Evolutionary conservation across 2,888 invertebrate genomes (phyloP).

Genomic region (Scaptomyza parva): DNA sequence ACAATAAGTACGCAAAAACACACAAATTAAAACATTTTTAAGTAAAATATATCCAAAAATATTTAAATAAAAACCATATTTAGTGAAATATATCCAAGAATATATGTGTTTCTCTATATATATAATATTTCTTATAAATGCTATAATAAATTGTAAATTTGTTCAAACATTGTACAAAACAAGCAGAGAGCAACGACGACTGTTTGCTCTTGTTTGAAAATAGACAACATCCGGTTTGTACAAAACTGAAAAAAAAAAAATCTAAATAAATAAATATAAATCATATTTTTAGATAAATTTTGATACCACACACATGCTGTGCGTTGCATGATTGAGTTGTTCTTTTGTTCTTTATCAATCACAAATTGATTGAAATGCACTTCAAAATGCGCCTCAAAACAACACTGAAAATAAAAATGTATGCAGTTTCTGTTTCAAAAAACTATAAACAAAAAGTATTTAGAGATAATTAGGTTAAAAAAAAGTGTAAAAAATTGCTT

Average conservation of each 20-base stretch:
- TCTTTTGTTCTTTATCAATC: conserved; percentile 44
- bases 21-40: conserved; percentile 2
- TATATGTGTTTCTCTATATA: conserved; percentile 14
- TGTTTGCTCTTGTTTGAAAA: conserved; percentile 68
- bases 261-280: conserved; percentile 68
- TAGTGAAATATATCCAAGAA: too few species aligned
- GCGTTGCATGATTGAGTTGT: conserved; percentile 57
- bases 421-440: too few species aligned
- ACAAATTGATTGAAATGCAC: conserved; percentile 36
- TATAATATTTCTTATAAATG: conserved; percentile 51
- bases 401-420: neutral
- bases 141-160: conserved; percentile 56
- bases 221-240: conserved; percentile 83
- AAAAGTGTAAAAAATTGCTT: too few species aligned
- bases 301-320: conserved; percentile 47
- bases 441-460: too few species aligned
- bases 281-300: conserved; percentile 77
- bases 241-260: conserved; percentile 55
- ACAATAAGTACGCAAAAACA: conserved; percentile 31
- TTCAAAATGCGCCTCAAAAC: conserved; percentile 8
- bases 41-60: too few species aligned
- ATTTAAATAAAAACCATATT: conserved; percentile 38
- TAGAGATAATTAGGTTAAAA: too few species aligned
- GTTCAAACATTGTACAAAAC: conserved; percentile 39
- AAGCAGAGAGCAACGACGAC: conserved; percentile 17